These are phyloP conservation scores for Pelagia noctiluca DNA, from an alignment of 30 jellyfish, hydroid and myxozoan genomes.

Conservation along the genomic window DNA sequence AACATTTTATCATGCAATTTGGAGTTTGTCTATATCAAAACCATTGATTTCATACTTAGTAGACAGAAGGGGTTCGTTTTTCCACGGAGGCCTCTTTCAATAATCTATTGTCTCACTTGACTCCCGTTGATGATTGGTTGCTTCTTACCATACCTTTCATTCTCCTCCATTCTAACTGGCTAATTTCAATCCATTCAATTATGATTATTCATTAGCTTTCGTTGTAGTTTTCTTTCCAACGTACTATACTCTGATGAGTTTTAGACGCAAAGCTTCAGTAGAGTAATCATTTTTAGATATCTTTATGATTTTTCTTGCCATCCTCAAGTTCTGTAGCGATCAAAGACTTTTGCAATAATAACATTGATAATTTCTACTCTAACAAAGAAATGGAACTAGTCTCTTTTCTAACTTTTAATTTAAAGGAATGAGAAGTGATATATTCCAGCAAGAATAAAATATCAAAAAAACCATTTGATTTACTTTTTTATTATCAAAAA, in stretches of 20 bases:
- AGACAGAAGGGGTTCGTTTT: not conserved
- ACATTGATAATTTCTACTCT: not conserved
- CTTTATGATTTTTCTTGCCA: not conserved
- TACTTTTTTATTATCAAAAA: slow-evolving; percentile 71
- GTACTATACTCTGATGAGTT: no score
- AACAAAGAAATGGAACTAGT: no score
- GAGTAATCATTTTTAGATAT: not conserved
- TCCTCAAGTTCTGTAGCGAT: not conserved
- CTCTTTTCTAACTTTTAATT: no score
- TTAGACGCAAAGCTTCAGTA: no score
- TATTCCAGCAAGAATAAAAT: not conserved
- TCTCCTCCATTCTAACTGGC: no score
- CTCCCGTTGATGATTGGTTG: not conserved
- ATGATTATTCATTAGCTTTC: no score
- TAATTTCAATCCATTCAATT: no score
- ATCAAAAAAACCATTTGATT: not conserved
- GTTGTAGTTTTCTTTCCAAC: no score
- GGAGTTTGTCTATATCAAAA: no score
- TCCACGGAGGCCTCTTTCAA: not conserved
- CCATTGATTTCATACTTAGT: not conserved
- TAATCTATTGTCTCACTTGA: not conserved
- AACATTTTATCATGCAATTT: no score
- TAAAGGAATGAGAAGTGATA: not conserved
- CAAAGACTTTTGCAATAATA: not conserved
- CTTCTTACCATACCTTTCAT: no score